These are phyloP conservation scores for Catocala fraxini DNA, from an alignment of 2,888 invertebrate genomes.

Conservation along the genomic window DNA sequence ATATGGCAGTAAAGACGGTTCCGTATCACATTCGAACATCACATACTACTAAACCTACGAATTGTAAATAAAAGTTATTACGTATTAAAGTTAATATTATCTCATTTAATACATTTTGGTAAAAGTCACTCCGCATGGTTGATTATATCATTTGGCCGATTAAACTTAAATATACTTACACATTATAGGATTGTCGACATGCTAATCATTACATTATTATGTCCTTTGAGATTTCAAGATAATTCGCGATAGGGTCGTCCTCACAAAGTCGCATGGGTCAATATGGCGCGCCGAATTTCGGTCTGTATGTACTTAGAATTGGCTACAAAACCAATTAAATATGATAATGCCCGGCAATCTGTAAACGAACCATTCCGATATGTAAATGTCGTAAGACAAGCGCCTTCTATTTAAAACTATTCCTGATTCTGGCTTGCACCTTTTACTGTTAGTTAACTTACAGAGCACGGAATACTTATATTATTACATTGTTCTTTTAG, in stretches of 20 bases:
- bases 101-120: slow-evolving; percentile 72
- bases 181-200: slow-evolving; percentile 23
- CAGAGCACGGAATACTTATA: too few relatives aligned
- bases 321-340: too few relatives aligned
- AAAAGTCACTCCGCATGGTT: slow-evolving; percentile 54
- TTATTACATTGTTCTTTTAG: too few relatives aligned
- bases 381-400: too few relatives aligned
- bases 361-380: too few relatives aligned
- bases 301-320: too few relatives aligned
- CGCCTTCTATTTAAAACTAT: too few relatives aligned
- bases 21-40: slow-evolving; percentile 29
- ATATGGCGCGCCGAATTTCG: too few relatives aligned
- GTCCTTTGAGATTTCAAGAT: slow-evolving; percentile 16
- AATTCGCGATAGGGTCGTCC: neutral
- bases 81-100: slow-evolving; percentile 46
- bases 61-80: slow-evolving; percentile 48
- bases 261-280: neutral
- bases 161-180: slow-evolving; percentile 58
- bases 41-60: slow-evolving; percentile 31
- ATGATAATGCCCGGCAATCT: too few relatives aligned
- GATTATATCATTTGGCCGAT: slow-evolving; percentile 70
- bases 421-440: too few relatives aligned
- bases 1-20: neutral
- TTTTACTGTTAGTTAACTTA: too few relatives aligned
- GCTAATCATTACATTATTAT: slow-evolving; percentile 12